phyloP scores from a whole-genome alignment of 1,140 invertebrate genomes.

The Drosophila ercepeae region DNA sequence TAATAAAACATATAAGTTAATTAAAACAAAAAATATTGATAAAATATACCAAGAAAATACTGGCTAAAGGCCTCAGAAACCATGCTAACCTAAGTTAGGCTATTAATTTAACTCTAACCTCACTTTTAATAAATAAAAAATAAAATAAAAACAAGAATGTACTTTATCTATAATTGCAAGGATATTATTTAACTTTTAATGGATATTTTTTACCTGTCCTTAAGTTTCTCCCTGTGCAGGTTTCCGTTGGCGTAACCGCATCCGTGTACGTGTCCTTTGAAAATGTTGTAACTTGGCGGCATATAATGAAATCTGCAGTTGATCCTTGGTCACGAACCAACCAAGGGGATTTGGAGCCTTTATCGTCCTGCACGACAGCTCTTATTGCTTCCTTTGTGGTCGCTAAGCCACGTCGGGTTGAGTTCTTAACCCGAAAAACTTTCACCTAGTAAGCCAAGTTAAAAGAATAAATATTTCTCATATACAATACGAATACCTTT shows the following conservation, averaged over 20 bases:
- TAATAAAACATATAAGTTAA: no score
- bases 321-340: conserved; percentile 23
- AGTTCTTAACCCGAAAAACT: neutral
- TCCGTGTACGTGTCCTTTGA: conserved; percentile 19
- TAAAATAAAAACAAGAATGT: no score
- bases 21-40: no score
- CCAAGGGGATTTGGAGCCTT: conserved; percentile 5
- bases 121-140: no score
- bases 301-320: conserved; percentile 27
- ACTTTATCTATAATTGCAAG: no score
- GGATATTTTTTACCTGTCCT: neutral
- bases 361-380: conserved; percentile 11
- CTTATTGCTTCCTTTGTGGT: conserved; percentile 23
- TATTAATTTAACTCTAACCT: no score
- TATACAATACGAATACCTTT: neutral
- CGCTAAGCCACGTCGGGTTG: conserved; percentile 22
- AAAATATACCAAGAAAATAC: no score
- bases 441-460: conserved; percentile 21
- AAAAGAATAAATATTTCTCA: neutral
- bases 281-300: conserved; percentile 15
- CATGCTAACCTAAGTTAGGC: no score
- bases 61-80: no score
- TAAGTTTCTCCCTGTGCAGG: conserved; percentile 2
- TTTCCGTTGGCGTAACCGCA: neutral
- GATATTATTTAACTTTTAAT: neutral